Evolutionary conservation across 2,797 vertebrate species (phyloP), one percentile per base, ranked within the genome.

Genomic region (Denticeps clupeoides): DNA sequence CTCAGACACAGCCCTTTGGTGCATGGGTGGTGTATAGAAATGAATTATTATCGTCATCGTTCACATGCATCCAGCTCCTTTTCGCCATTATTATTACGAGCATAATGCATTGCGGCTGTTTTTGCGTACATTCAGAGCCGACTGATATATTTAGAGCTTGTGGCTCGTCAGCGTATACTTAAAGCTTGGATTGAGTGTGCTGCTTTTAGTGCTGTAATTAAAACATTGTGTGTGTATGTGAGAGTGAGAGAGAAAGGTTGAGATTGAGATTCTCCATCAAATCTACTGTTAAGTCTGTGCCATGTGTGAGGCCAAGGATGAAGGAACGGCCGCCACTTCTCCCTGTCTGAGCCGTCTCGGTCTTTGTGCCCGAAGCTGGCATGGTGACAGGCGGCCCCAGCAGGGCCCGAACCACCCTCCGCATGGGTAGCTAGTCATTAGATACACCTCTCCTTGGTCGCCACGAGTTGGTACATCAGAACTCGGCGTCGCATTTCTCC

Each of bases 361-460:
- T 61, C 55, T 64, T 62, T 61, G 42, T 61, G 60, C 70, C 64
- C 63, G 60, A 62, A 72, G 60, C 57, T 63, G 42, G 19, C 42
- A 35, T 18, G 40, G 68, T 65, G 63, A 69, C 61, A 46, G 65
- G 59, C 67, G 63, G 69, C 63, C 65, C 60, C 70, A 72, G 59
- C 66, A 75, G 68, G 59, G 54, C 64, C 62, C 57, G 53, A 63
- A 63, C 65, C 70, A 69, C 65, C 64, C 45, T 69, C 72, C 72
- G 72, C 78, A 75, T 74, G 72, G 61, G 68, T 73, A 64, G 64
- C 68, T 75, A 62, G 51, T 81, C 75, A 79, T 78, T 71, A 68
- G 69, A 68, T 72, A 69, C 62, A 53, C 55, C 66, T 70, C 67
- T 60, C 44, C 47, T 2, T 27, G 55, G 2, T 64, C 47, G 71